phyloP scores from a whole-genome alignment of 2,113 vertebrate species.

The Eupsittula cactorum region DNA sequence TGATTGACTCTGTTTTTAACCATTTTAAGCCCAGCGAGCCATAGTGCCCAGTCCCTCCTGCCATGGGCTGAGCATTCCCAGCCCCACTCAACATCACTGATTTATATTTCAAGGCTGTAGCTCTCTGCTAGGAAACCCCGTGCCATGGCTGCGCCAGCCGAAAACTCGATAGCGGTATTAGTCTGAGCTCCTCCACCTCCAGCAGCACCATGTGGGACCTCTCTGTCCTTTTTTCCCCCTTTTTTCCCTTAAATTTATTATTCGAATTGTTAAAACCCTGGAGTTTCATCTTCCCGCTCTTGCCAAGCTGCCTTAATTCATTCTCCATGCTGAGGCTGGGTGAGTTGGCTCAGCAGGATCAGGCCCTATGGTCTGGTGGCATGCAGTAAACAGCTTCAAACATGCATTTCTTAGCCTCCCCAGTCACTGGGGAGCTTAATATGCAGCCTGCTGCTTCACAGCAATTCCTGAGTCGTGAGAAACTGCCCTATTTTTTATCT shows the following conservation, averaged over 20 bases:
- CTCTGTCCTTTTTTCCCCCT: background rate
- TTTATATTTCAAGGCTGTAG: background rate
- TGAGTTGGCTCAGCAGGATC: background rate
- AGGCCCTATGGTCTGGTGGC: background rate
- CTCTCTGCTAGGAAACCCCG: background rate
- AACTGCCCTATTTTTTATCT: background rate
- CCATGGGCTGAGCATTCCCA: background rate
- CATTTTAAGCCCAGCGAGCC: background rate
- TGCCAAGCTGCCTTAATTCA: background rate
- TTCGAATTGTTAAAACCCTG: background rate
- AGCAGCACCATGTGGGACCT: fast-evolving
- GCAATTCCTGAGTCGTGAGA: background rate
- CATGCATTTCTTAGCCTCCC: background rate
- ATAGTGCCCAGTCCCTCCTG: background rate
- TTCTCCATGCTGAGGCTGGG: background rate
- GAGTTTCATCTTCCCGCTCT: background rate
- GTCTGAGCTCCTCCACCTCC: background rate
- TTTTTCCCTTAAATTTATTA: background rate
- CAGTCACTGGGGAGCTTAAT: background rate
- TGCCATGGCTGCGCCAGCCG: fast-evolving
- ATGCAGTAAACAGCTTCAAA: background rate
- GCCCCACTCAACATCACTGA: background rate
- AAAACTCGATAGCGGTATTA: fast-evolving
- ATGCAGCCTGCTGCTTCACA: background rate
- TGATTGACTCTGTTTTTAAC: background rate